A percentile compares a stretch with the other conserved stretches of the same genome.
Conservation (phyloP, 2,888 invertebrate species). For the Sylvicola cinctus region DNA sequence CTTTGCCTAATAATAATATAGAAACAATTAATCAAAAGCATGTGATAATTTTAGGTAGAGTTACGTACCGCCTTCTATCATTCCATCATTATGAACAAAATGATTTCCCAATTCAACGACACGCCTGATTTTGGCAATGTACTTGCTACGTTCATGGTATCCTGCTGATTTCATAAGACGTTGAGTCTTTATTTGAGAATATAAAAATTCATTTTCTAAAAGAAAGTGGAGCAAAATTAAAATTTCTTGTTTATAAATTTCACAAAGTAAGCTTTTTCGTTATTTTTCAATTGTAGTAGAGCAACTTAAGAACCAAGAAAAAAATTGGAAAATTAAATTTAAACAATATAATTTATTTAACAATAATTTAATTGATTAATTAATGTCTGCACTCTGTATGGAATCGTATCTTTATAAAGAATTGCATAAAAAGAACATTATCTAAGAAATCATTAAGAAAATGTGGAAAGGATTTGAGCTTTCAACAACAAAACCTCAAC, state of each 20-base stretch:
- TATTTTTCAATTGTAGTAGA: too few species aligned
- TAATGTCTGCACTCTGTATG: too few species aligned
- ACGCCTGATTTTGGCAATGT: slow-evolving; percentile 60
- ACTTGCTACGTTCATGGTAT: slow-evolving; percentile 71
- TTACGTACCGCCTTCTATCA: neutral
- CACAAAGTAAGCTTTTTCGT: too few species aligned
- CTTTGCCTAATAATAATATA: slow-evolving; percentile 7
- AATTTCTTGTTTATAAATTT: slow-evolving; percentile 16
- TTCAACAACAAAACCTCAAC: too few species aligned
- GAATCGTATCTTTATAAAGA: too few species aligned
- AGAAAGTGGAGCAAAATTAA: slow-evolving; percentile 19
- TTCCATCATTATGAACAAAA: slow-evolving; percentile 31
- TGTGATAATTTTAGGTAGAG: neutral
- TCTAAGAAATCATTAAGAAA: too few species aligned
- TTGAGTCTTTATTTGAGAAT: slow-evolving; percentile 22
- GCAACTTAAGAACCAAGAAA: too few species aligned
- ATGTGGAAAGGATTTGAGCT: too few species aligned
- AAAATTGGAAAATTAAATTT: too few species aligned
- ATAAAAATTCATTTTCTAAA: slow-evolving; percentile 17
- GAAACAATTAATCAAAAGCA: neutral
- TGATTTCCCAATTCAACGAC: slow-evolving; percentile 80
- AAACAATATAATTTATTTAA: too few species aligned
- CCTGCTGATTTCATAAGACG: slow-evolving; percentile 17
- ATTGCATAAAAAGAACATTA: too few species aligned
- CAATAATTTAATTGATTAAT: too few species aligned